Base-by-base conservation (phyloP, 2,888 invertebrate species). In the Stictocephala bisonia region DNA sequence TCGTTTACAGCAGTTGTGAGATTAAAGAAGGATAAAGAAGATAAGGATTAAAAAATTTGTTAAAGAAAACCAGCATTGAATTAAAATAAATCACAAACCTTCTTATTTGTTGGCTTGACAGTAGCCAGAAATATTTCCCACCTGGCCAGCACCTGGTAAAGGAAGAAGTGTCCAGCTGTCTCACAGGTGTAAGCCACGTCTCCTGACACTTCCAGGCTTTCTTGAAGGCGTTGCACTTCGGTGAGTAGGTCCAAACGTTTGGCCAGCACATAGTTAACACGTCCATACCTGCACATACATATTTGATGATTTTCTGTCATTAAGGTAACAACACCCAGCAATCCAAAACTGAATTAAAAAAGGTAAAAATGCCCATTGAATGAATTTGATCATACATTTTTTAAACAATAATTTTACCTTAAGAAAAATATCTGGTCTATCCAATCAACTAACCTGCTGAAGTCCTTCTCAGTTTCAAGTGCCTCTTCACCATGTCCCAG, bases 401-500 rank as follows among this genome's bases (percentile, higher is more conserved):
- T 35, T 35, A 9, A 13, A 7, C 35, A 35, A 35, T 9, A 35
- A 35, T 35, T 35, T 35, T 35, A 35, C 6, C 6, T 9, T 13
- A 9, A 9, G 35, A 9, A 13, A 35, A 35, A 13, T 9, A 35
- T 13, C n/a, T n/a, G n/a, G n/a, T n/a, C n/a, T n/a, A n/a, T n/a
- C n/a, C n/a, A n/a, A n/a, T n/a, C n/a, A n/a, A n/a, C 60, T 11
- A 78, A 90, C 86, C 95, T 90, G 82, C 98, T 98, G 85, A 97
- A 99, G 84, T 99, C 99, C 84, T 99, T 99, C 83, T 99, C 99
- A 0, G 99, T 99, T 84, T 99, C 99, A 68, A 99, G 85, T 0
- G 96, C 95, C 83, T 99, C 99, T 83, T 99, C 99, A 13, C 99
- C 99, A 81, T 99, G 99, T 81, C 99, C 99, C 73, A 99, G 89